A percentile compares a stretch with the other conserved stretches of the same genome.
These are phyloP conservation scores for Mythimna pallens DNA, from an alignment of 2,888 invertebrate genomes.

Conservation along the genomic window DNA sequence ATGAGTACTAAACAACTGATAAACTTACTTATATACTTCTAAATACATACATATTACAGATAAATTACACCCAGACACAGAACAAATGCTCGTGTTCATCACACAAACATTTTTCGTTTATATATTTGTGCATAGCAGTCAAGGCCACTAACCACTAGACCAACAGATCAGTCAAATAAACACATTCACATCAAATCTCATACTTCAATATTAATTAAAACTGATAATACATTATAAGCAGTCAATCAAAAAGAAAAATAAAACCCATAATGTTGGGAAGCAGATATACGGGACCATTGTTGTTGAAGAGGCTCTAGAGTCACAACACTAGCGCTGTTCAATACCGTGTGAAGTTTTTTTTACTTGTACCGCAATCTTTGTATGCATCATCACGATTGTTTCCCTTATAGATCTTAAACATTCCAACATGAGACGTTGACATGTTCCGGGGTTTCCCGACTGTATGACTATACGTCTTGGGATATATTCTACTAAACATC, in stretches of 20 bases:
- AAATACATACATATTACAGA: no score
- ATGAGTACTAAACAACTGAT: no score
- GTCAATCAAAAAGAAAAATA: conserved; percentile 8
- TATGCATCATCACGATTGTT: conserved; percentile 48
- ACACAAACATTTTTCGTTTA: no score
- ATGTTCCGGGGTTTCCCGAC: neutral
- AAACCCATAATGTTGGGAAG: conserved; percentile 43
- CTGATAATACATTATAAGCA: conserved; percentile 12
- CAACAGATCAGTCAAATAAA: neutral
- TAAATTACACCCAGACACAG: no score
- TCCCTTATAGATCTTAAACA: conserved; percentile 30
- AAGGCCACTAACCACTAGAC: no score
- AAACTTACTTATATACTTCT: no score
- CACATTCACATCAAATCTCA: neutral
- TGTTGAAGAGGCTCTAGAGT: conserved; percentile 45
- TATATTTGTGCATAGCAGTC: no score
- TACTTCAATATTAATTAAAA: conserved; percentile 32
- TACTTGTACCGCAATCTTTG: conserved; percentile 36
- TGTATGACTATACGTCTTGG: no score
- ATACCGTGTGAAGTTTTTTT: conserved; percentile 57
- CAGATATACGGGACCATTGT: conserved; percentile 62
- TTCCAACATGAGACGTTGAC: conserved; percentile 21
- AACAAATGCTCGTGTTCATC: no score
- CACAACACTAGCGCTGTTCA: conserved; percentile 52
- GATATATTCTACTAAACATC: no score